Percentiles rank a stretch among this genome's conserved stretches.
Evolutionary conservation across 2,888 invertebrate species (phyloP).

Genomic region (Rhorus exstirpatorius): DNA sequence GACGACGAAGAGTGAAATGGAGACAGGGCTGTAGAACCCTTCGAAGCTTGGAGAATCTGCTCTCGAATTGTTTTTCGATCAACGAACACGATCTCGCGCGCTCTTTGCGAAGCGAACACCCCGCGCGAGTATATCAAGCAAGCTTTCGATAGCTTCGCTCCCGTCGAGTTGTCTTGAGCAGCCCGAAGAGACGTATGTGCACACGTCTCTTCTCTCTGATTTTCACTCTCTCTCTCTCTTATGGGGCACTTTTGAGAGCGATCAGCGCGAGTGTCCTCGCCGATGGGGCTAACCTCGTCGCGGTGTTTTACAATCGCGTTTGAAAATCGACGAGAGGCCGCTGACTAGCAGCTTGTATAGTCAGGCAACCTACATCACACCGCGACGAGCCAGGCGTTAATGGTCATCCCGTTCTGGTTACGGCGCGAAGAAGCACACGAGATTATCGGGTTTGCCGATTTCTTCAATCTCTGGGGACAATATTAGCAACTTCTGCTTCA

Average conservation of each 20-base stretch:
- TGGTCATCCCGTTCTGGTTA: constrained; percentile 43
- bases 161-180: constrained; percentile 52
- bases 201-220: constrained; percentile 26
- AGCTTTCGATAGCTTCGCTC: constrained; percentile 27
- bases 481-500: constrained; percentile 45
- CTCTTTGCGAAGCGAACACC: not conserved
- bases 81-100: constrained; percentile 61
- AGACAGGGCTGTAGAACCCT: constrained; percentile 25
- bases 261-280: constrained; percentile 12
- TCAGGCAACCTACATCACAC: constrained; percentile 21
- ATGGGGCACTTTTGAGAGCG: constrained; percentile 50
- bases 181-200: constrained; percentile 7
- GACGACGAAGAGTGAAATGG: constrained; percentile 26
- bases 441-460: constrained; percentile 62
- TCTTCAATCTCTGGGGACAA: constrained; percentile 48
- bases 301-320: constrained; percentile 60
- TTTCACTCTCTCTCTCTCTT: constrained; percentile 17
- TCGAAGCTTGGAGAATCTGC: constrained; percentile 50
- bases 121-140: not conserved
- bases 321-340: constrained; percentile 36
- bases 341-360: constrained; percentile 46
- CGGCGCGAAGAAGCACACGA: constrained; percentile 15
- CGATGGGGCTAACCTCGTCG: constrained; percentile 36
- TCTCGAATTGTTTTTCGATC: constrained; percentile 50
- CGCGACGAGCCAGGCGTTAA: constrained; percentile 52